Base-by-base conservation (phyloP, 2,888 invertebrate genomes). In the Exocentrus adspersus region DNA sequence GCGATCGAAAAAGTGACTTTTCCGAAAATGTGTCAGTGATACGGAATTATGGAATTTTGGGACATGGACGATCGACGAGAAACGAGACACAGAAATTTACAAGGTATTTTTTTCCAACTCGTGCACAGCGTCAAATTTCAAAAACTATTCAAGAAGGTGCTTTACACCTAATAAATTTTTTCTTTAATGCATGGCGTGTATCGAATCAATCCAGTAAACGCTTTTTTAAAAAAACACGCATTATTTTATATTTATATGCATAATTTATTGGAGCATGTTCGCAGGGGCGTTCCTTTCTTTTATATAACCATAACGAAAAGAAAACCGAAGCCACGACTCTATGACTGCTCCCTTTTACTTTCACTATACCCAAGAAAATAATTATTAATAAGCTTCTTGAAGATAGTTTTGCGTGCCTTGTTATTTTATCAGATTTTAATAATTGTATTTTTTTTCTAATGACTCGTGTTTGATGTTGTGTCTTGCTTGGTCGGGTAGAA, bases 21-120 rank as follows among this genome's bases (percentile, higher is more conserved):
- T n/a, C 19, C 21, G 24, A 60, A 61, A 50, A 66, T 69, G 67
- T 69, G 59, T 60, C 9, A 63, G 65, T 64, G 65, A 60, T 59
- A 53, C 28, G 53, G 57, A 77, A 81, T 76, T 76, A 81, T 81
- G 81, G 81, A 81, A 79, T 81, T 79, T 77, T 82, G 82, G 82
- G 80, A 76, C 68, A 81, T 82, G 80, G 81, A 82, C 67, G 80
- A 79, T 66, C 75, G 78, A 64, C 74, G 81, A 62, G 80, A 80
- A 72, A 71, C 72, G 53, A 73, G 79, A 72, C 76, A 73, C 56
- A 65, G 75, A 62, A 71, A 62, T 70, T 65, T 72, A 30, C 73
- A 71, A 75, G 77, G 77, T 78, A 72, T 3, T 32, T 32, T 24
- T 24, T n/a, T n/a, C n/a, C n/a, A n/a, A n/a, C n/a, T n/a, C n/a